Evolutionary conservation across 2,113 vertebrate species (phyloP), one percentile per base, ranked within the genome.

Genomic region (Australoheros scitulus): DNA sequence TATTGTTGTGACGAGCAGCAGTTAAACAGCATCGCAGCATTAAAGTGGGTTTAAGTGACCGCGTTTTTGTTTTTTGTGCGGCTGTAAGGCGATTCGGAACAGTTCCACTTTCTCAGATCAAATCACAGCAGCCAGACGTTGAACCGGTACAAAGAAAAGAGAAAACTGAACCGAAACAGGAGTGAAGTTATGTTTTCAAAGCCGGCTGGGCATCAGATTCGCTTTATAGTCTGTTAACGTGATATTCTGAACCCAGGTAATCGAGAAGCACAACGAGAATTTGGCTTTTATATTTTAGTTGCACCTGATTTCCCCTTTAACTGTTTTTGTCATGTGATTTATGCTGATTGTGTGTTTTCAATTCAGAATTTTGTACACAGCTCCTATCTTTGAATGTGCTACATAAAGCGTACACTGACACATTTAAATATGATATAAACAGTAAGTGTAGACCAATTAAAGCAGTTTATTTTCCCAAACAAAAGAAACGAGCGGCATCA

Each of bases 261-360:
- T 38, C 6, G 34, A 34, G 34, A 7, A 29, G 29, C 29, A 29
- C 29, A 29, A 29, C 29, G 29, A 29, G 29, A 29, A 0, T 24
- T 9, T 24, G 7, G 5, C 36, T 43, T 43, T 65, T 65, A 24
- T 2, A 43, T 65, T 65, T 43, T 14, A 17, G 38, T 47, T 68
- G 8, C 38, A 68, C 63, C 26, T 0, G 0, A 47, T 18, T 68
- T 68, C 34, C 14, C 63, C 63, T 26, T 22, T 2, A 47, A 68
- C 14, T 3, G 38, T 47, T 47, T 65, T 65, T 65, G 43, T 13
- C n/a, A 43, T n/a, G 24, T 17, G 32, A 32, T 65, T 43, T 24
- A 24, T 24, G 36, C 38, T 1, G 63, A 65, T 24, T 24, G 2
- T 6, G 38, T 0, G 0, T 36, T 65, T 8, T 17, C n/a, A 65